phyloP scores from a whole-genome alignment of 2,888 invertebrate species.

The Conops quadrifasciatus region DNA sequence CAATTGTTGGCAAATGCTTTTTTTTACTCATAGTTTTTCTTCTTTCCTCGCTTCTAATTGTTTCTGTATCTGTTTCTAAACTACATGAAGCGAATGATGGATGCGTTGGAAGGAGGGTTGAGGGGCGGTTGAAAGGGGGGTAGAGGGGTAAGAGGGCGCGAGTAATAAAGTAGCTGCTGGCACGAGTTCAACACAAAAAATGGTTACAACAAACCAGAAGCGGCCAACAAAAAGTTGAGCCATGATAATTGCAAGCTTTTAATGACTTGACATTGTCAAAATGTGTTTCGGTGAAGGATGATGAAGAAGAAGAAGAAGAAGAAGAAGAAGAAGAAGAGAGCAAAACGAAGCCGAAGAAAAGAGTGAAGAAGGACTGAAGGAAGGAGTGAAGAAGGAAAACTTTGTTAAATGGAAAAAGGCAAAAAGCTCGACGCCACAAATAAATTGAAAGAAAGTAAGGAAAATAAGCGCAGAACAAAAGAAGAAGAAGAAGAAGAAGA shows the following conservation, averaged over 20 bases:
- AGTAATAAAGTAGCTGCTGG: not conserved
- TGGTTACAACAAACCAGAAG: not conserved
- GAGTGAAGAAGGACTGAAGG: too few species aligned
- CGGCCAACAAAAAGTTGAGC: not conserved
- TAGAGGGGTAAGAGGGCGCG: not conserved
- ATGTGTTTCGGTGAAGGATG: not conserved
- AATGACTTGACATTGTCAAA: not conserved
- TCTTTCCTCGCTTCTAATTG: not conserved
- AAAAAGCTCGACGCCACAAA: too few species aligned
- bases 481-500: too few species aligned
- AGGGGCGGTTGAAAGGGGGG: not conserved
- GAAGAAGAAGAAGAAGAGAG: conserved; percentile 8
- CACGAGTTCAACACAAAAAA: conserved; percentile 2
- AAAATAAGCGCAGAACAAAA: too few species aligned
- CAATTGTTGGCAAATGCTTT: not conserved
- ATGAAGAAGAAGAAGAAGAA: not conserved
- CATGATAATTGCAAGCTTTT: not conserved
- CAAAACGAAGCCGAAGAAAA: too few species aligned
- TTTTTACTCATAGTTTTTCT: not conserved
- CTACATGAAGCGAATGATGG: not conserved
- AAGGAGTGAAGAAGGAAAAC: too few species aligned
- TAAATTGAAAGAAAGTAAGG: too few species aligned
- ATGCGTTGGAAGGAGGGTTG: not conserved
- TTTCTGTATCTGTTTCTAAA: not conserved
- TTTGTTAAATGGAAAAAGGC: too few species aligned